Evolutionary conservation across 2,113 vertebrate genomes (phyloP).

Genomic region (Thomomys bottae): DNA sequence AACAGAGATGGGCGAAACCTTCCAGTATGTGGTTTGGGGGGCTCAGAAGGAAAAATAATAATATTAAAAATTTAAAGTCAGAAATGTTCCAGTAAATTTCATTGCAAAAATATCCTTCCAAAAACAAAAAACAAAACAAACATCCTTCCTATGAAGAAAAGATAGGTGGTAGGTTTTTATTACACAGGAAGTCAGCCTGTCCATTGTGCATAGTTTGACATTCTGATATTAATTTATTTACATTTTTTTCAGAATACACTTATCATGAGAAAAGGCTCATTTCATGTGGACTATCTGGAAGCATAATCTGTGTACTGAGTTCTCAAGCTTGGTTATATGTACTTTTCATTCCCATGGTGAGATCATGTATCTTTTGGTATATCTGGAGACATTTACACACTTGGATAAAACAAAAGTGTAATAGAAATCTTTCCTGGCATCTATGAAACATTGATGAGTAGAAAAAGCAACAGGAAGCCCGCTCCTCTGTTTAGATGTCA

Average conservation of each 20-base stretch:
- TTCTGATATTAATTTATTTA: constrained; percentile 2
- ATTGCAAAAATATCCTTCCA: background rate
- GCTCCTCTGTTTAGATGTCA: background rate
- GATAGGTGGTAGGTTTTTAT: background rate
- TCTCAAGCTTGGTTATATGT: background rate
- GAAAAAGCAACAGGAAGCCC: background rate
- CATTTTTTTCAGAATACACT: background rate
- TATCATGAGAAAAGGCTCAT: background rate
- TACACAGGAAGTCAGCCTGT: background rate
- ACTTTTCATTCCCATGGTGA: background rate
- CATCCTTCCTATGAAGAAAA: background rate
- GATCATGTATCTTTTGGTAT: background rate
- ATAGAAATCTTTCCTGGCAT: constrained; percentile 6
- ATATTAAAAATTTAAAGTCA: background rate
- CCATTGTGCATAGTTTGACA: background rate
- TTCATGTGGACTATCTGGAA: background rate
- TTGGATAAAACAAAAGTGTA: background rate
- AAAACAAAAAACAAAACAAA: no score
- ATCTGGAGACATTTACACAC: background rate
- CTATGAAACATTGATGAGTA: background rate
- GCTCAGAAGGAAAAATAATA: background rate
- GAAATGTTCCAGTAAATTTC: background rate
- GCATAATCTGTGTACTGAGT: background rate
- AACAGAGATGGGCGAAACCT: background rate
- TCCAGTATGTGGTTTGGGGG: background rate